A percentile compares a stretch with the other conserved stretches of the same genome.
These are phyloP conservation scores for Pyrochroa serraticornis DNA, from an alignment of 2,888 invertebrate species.

Conservation along the genomic window DNA sequence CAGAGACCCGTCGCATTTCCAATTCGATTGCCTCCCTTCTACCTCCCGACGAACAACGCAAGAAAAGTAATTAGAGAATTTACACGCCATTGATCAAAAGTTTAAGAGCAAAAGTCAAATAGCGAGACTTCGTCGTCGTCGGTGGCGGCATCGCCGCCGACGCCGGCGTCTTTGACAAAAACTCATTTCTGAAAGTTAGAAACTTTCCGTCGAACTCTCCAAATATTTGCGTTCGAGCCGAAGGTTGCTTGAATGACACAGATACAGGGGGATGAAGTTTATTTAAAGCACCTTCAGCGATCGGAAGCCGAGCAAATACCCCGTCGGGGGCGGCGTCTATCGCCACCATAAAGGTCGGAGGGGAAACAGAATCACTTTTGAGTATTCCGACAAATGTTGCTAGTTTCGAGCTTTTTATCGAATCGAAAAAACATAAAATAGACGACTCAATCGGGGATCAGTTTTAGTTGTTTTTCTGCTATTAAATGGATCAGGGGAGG, in stretches of 20 bases:
- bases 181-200: slow-evolving; percentile 43
- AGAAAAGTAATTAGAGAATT: slow-evolving; percentile 45
- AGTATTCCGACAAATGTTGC: no score
- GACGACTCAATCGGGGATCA: not conserved
- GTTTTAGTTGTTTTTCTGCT: no score
- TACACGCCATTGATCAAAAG: slow-evolving; percentile 46
- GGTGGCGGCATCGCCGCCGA: slow-evolving; percentile 17
- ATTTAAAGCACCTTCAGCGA: slow-evolving; percentile 24
- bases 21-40: not conserved
- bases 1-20: not conserved
- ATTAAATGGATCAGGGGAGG: no score
- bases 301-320: slow-evolving; percentile 8
- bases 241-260: slow-evolving; percentile 26
- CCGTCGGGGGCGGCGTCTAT: no score
- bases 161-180: slow-evolving; percentile 41
- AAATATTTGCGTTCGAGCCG: slow-evolving; percentile 41
- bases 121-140: slow-evolving; percentile 18
- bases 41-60: not conserved
- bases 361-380: not conserved
- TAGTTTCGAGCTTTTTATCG: no score
- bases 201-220: slow-evolving; percentile 40
- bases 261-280: slow-evolving; percentile 26
- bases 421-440: no score
- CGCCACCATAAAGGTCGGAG: not conserved
- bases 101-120: slow-evolving; percentile 36